Conservation (phyloP, 2,888 invertebrate genomes). For the Drosophila paramelanica region DNA sequence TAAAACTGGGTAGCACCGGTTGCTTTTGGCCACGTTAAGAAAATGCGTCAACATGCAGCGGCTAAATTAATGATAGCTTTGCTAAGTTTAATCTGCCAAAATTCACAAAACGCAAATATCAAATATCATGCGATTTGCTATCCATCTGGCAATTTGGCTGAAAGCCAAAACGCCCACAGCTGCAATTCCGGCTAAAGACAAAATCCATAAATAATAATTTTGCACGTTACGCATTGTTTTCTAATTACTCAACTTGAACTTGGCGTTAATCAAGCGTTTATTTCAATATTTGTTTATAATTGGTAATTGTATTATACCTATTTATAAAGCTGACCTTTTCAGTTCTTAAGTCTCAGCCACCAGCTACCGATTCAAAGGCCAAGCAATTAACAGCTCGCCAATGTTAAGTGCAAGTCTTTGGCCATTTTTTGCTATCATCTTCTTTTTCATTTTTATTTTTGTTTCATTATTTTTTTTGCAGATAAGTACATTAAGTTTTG, state of each 20-base stretch:
- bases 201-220: constrained; percentile 18
- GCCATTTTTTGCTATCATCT: constrained; percentile 5
- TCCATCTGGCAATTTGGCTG: constrained; percentile 15
- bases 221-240: constrained; percentile 45
- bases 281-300: constrained; percentile 46
- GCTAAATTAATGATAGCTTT: constrained; percentile 55
- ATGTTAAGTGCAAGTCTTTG: constrained; percentile 53
- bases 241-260: constrained; percentile 62
- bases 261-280: constrained; percentile 56
- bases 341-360: constrained; percentile 29
- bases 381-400: constrained; percentile 57
- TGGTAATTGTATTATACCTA: constrained; percentile 47
- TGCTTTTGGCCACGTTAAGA: constrained; percentile 50
- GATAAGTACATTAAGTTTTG: constrained; percentile 24
- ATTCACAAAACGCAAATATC: constrained; percentile 3
- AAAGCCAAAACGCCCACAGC: constrained; percentile 33
- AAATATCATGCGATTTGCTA: constrained; percentile 43
- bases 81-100: constrained; percentile 11
- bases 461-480: constrained; percentile 18
- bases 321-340: constrained; percentile 47
- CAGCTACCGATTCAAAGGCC: constrained; percentile 36
- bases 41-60: constrained; percentile 43
- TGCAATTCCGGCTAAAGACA: constrained; percentile 36
- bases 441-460: constrained; percentile 1
- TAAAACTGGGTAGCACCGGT: constrained; percentile 34